Evolutionary conservation across 2,888 invertebrate genomes (phyloP), one percentile per base, ranked within the genome.

Genomic region (Stegana nigrithorax): DNA sequence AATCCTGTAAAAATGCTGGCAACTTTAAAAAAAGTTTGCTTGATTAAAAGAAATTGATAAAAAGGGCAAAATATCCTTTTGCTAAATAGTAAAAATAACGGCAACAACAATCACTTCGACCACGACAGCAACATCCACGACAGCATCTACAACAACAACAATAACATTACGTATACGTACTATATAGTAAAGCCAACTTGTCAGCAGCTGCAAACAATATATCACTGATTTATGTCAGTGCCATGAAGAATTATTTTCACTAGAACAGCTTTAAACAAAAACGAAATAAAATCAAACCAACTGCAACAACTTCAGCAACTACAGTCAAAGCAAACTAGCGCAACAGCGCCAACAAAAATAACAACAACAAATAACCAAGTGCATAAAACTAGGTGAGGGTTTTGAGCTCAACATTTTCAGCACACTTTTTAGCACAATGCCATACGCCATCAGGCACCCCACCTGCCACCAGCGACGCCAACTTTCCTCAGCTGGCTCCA

Each of bases 161-260:
- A n/a, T n/a, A n/a, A n/a, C n/a, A n/a, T n/a, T n/a, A n/a, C n/a
- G n/a, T n/a, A n/a, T n/a, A n/a, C n/a, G n/a, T n/a, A n/a, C n/a
- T n/a, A n/a, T n/a, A n/a, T n/a, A n/a, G n/a, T n/a, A n/a, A n/a
- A 39, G 17, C 39, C 39, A 39, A 39, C 39, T 39, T 39, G n/a
- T 39, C 64, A 63, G 58, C 70, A 72, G 65, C 73, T 67, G 76
- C 61, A 69, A 47, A 75, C 71, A 68, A 75, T 75, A 79, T 72
- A 75, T 75, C 75, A 78, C 63, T 70, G 79, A 72, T 73, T 79
- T 79, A 77, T 79, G 75, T 75, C 77, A 73, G 73, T 73, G 65
- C 71, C 79, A 76, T 74, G 73, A 70, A 71, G 69, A 72, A 50
- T 50, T 50, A 50, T 50, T 25, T 26, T 45, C 63, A 63, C 57